These are phyloP conservation scores for Leptinotarsa lineolata DNA, from an alignment of 1,140 invertebrate species.

Conservation along the genomic window DNA sequence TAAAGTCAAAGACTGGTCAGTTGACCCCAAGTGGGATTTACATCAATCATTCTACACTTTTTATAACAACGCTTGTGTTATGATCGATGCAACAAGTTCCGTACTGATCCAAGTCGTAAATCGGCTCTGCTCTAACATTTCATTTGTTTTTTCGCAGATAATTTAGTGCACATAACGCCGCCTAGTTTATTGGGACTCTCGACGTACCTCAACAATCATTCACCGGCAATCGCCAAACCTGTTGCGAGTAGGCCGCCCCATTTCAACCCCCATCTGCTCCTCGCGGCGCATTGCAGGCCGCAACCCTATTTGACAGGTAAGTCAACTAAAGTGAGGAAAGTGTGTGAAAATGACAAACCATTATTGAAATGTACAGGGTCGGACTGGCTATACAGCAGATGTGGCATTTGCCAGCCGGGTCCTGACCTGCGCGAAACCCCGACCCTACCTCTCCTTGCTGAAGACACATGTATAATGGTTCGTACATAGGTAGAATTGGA, in stretches of 20 bases:
- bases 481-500: not conserved
- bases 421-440: not conserved
- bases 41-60: too few species aligned
- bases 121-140: not conserved
- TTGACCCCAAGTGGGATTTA: too few species aligned
- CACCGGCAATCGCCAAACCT: conserved; percentile 59
- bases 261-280: conserved; percentile 59
- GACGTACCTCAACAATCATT: conserved; percentile 50
- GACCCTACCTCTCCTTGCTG: conserved; percentile 1
- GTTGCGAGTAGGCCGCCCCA: conserved; percentile 60
- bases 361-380: not conserved
- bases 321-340: not conserved
- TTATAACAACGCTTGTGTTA: not conserved
- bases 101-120: not conserved
- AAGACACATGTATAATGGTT: conserved; percentile 1
- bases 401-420: conserved; percentile 5
- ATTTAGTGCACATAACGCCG: conserved; percentile 52
- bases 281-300: conserved; percentile 59
- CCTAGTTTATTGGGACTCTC: conserved; percentile 52
- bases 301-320: conserved; percentile 63
- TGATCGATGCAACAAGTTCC: conserved; percentile 4
- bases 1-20: too few species aligned
- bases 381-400: not conserved
- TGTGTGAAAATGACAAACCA: too few species aligned
- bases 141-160: conserved; percentile 46